Conservation (phyloP, 2,113 vertebrate species). For the Zosterops pallidus region DNA sequence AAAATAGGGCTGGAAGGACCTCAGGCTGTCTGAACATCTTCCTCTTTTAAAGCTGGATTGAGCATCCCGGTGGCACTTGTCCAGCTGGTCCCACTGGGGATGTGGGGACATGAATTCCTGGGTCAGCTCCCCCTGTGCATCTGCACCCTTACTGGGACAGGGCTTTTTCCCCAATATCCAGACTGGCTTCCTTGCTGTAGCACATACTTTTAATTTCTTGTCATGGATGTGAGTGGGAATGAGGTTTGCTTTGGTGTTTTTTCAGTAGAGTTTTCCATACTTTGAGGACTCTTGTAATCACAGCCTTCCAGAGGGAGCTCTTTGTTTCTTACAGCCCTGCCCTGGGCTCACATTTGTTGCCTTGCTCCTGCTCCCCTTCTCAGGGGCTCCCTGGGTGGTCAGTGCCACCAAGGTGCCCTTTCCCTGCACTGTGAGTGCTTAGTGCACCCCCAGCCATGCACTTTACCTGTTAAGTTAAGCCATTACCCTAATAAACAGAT, state of each 20-base stretch:
- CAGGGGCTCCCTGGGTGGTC: not conserved
- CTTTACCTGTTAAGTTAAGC: not conserved
- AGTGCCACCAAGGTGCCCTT: not conserved
- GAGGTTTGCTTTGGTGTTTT: not conserved
- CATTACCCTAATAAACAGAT: not conserved
- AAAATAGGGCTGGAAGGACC: not conserved
- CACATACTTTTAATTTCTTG: not conserved
- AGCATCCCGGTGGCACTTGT: not conserved
- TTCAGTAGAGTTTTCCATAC: not conserved
- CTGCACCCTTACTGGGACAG: not conserved
- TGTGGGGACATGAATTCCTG: not conserved
- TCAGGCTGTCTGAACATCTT: not conserved
- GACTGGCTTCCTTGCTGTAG: not conserved
- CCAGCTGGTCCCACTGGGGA: accelerated
- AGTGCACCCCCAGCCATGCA: not conserved
- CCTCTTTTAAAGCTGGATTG: not conserved
- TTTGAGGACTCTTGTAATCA: not conserved
- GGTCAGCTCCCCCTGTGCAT: not conserved
- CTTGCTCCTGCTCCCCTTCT: not conserved
- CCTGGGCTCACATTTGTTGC: not conserved
- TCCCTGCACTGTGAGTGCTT: not conserved
- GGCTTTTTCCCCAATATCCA: not conserved
- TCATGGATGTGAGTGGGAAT: accelerated
- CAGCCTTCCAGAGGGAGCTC: not conserved
- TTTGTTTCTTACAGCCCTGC: not conserved